A percentile compares a stretch with the other conserved stretches of the same genome.
phyloP scores from a whole-genome alignment of 2,113 vertebrate genomes.

The Camelus bactrianus region DNA sequence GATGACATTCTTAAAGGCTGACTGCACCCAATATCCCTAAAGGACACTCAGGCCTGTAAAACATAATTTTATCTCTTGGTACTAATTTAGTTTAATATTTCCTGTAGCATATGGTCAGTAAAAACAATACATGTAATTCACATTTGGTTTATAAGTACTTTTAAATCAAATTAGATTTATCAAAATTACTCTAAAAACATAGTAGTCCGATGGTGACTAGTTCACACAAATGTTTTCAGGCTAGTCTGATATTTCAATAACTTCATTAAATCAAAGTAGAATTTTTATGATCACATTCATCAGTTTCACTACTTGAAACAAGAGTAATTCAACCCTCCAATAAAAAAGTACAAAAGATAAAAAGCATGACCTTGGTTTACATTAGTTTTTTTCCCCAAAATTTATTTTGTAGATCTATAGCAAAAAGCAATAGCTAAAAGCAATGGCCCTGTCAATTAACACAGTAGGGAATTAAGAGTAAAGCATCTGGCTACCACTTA shows the following conservation, averaged over 20 bases:
- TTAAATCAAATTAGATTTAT: constrained; percentile 53
- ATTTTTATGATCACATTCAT: constrained; percentile 1
- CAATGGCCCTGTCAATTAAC: fast-evolving
- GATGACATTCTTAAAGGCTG: constrained; percentile 35
- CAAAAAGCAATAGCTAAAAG: not conserved
- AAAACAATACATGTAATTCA: constrained; percentile 51
- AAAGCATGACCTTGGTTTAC: not conserved
- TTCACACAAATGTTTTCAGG: constrained; percentile 54
- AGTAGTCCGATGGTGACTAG: not conserved
- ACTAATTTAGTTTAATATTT: constrained; percentile 77
- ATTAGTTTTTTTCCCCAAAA: not conserved
- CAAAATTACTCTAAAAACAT: constrained; percentile 53
- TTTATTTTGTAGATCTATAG: not conserved
- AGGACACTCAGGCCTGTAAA: constrained; percentile 61
- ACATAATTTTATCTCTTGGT: constrained; percentile 74
- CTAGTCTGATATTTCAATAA: constrained; percentile 16
- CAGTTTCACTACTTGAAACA: constrained; percentile 21
- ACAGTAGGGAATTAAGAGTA: not conserved
- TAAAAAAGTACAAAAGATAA: not conserved
- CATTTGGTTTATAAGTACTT: constrained; percentile 61
- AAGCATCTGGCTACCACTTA: not conserved
- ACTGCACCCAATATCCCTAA: constrained; percentile 49
- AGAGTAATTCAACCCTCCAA: not conserved
- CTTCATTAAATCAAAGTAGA: constrained; percentile 52
- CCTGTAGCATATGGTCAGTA: constrained; percentile 50